Evolutionary conservation across 1,140 invertebrate species (phyloP).

Genomic region (Bombus pascuorum): DNA sequence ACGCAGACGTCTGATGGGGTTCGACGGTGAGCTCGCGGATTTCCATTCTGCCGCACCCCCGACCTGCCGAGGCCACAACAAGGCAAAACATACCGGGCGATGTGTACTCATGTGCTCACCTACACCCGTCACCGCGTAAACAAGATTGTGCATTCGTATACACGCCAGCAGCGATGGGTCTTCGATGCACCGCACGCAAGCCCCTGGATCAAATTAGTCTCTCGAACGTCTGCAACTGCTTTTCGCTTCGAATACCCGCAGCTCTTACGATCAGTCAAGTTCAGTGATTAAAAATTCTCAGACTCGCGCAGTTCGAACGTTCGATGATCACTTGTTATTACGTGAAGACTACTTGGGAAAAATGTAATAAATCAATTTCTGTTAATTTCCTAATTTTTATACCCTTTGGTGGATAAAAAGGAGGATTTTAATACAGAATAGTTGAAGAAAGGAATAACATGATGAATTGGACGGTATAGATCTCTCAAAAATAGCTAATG

Average conservation of each 20-base stretch:
- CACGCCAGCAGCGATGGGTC: slow-evolving; percentile 45
- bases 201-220: slow-evolving; percentile 41
- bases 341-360: no score
- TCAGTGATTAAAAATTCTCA: no score
- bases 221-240: slow-evolving; percentile 18
- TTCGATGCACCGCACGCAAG: slow-evolving; percentile 41
- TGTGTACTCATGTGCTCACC: slow-evolving; percentile 25
- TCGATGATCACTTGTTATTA: no score
- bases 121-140: slow-evolving; percentile 14
- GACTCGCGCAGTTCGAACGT: no score
- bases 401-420: no score
- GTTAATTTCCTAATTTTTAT: no score
- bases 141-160: slow-evolving; percentile 45
- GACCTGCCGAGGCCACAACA: slow-evolving; percentile 36
- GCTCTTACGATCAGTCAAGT: neutral
- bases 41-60: slow-evolving; percentile 59
- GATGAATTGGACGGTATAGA: no score
- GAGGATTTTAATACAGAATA: no score
- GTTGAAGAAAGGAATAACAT: no score
- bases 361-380: no score
- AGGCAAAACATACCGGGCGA: slow-evolving; percentile 51
- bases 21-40: slow-evolving; percentile 63
- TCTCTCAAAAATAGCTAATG: no score
- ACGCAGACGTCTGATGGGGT: slow-evolving; percentile 67
- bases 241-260: neutral